Percentiles rank a stretch among this genome's conserved stretches.
These are phyloP conservation scores for Aplochiton taeniatus DNA, from an alignment of 2,797 vertebrate genomes.

Conservation along the genomic window DNA sequence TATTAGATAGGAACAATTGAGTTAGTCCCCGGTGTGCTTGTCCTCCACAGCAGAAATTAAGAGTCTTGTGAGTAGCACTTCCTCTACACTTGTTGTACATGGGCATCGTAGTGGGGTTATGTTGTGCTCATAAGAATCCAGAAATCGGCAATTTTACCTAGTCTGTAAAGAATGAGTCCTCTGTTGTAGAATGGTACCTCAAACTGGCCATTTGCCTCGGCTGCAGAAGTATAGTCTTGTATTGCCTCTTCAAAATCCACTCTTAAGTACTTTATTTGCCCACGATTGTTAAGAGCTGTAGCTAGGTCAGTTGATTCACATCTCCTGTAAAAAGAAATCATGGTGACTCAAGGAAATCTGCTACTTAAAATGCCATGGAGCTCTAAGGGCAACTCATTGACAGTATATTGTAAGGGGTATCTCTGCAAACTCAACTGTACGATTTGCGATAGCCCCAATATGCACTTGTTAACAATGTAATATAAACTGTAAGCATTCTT, in stretches of 20 bases:
- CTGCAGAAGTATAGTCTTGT: constrained; percentile 86
- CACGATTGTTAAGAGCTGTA: constrained; percentile 87
- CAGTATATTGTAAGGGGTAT: no score
- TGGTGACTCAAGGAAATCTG: background rate
- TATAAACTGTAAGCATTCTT: no score
- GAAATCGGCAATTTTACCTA: constrained; percentile 76
- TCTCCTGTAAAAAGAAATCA: constrained; percentile 42
- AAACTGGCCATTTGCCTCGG: constrained; percentile 74
- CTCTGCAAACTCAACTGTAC: no score
- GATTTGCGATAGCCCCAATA: background rate
- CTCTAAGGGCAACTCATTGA: background rate
- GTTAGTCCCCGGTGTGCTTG: no score
- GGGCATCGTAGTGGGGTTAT: no score
- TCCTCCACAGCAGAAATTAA: no score
- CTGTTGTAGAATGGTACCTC: constrained; percentile 92
- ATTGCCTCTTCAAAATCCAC: constrained; percentile 92
- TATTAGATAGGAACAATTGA: no score
- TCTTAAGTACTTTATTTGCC: constrained; percentile 88
- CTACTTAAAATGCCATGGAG: background rate
- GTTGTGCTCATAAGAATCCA: no score
- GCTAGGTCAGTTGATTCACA: constrained; percentile 74
- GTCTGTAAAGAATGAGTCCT: constrained; percentile 86
- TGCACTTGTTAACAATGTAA: no score
- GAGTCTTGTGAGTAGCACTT: no score
- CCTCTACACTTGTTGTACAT: no score